Conservation (phyloP, 2,797 vertebrate genomes). For the Aulostomus chinensis region DNA sequence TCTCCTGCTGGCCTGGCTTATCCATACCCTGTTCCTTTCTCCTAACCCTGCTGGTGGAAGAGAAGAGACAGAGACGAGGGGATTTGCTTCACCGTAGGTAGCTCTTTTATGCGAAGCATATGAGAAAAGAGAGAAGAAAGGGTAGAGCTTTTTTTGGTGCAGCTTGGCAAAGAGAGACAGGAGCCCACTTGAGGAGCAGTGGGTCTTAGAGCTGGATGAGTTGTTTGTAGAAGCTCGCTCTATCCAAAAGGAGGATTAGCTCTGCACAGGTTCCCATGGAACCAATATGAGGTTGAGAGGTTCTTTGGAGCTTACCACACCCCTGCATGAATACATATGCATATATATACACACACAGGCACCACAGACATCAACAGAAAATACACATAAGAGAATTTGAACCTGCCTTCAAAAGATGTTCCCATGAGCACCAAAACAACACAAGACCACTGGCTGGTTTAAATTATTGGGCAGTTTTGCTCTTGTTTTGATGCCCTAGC, state of each 20-base stretch:
- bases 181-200: conserved; percentile 71
- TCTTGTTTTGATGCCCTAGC: too few species aligned
- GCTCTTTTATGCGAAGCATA: conserved; percentile 76
- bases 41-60: conserved; percentile 67
- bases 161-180: conserved; percentile 64
- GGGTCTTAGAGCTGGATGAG: conserved; percentile 72
- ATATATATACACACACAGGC: background rate
- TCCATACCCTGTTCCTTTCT: conserved; percentile 75
- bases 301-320: conserved; percentile 48
- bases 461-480: too few species aligned
- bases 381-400: background rate
- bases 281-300: conserved; percentile 47
- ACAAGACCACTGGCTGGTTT: background rate
- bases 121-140: conserved; percentile 66
- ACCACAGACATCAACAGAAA: conserved; percentile 5
- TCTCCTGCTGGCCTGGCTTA: conserved; percentile 76
- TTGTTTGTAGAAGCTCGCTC: conserved; percentile 76
- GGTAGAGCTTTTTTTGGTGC: conserved; percentile 47
- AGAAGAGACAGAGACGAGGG: conserved; percentile 72
- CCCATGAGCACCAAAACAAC: background rate
- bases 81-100: conserved; percentile 78
- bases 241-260: conserved; percentile 71
- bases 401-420: conserved; percentile 3
- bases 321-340: conserved; percentile 14
- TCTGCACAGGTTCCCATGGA: conserved; percentile 75